A percentile compares a stretch with the other conserved stretches of the same genome.
Evolutionary conservation across 1,140 invertebrate species (phyloP).

Genomic region (Brachionus rubens): DNA sequence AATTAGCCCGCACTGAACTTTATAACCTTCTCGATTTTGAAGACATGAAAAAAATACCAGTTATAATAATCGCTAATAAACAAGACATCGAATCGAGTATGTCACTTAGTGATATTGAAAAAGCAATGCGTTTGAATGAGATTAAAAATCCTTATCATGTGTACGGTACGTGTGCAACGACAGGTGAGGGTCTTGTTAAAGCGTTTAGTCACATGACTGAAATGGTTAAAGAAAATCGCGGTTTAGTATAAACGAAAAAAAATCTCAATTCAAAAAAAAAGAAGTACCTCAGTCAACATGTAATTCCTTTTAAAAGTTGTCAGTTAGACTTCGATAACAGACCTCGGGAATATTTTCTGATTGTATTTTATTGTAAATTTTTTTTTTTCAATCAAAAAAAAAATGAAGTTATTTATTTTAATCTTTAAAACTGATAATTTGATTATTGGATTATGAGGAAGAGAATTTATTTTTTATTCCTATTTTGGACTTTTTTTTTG

Average conservation of each 20-base stretch:
- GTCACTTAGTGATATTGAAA: conserved; percentile 1
- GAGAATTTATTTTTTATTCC: too few relatives aligned
- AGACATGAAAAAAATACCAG: conserved; percentile 51
- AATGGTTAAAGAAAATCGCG: conserved; percentile 44
- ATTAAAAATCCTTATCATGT: conserved; percentile 81
- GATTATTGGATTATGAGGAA: too few relatives aligned
- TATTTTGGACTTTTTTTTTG: too few relatives aligned
- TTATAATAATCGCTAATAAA: conserved; percentile 59
- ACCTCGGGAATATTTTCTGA: too few relatives aligned
- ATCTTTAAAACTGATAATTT: too few relatives aligned
- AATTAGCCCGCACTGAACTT: conserved; percentile 12
- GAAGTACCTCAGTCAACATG: neutral
- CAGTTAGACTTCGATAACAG: too few relatives aligned
- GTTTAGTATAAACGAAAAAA: neutral
- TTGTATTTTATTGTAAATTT: too few relatives aligned
- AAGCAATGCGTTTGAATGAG: conserved; percentile 15
- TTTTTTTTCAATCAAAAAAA: too few relatives aligned
- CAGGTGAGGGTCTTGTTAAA: conserved; percentile 95
- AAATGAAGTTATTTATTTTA: too few relatives aligned
- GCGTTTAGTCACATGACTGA: conserved; percentile 90
- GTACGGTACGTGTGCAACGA: conserved; percentile 91
- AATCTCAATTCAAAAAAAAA: neutral
- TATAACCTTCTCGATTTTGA: conserved; percentile 25
- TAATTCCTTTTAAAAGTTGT: too few relatives aligned
- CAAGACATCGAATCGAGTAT: conserved; percentile 50